Evolutionary conservation across 2,113 vertebrate species (phyloP), one percentile per base, ranked within the genome.

Genomic region (Canis aureus): DNA sequence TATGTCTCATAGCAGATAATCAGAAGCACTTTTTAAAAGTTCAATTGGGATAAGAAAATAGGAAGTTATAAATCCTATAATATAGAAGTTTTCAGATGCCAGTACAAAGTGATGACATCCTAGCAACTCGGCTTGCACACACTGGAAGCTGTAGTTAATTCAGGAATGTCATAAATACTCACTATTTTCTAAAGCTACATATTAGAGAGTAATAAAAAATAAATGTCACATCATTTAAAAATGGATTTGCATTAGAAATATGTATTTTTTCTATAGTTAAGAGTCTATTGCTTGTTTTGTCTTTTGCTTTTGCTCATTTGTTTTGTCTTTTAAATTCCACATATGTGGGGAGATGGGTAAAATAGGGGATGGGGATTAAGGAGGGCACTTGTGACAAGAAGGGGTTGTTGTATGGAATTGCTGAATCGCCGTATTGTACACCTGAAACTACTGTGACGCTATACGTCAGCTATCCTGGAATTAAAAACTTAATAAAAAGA

Each of bases 61-160:
- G 81, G 87, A 95, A 94, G 76, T 97, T 92, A 96, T 22, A 93
- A 93, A 78, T 92, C 59, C 91, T 96, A 23, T 97, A 94, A 97
- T 85, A 94, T 64, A 98, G 55, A 96, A 97, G 93, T 96, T 96
- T 97, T 98, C 78, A 96, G 95, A 94, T 98, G 92, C 74, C 98
- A 98, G 88, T 90, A 93, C 66, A 92, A 97, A 98, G 84, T 87
- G 53, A 35, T 79, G 57, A 98, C 93, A 97, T 97, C 92, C 97
- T 97, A 97, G 97, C 97, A 98, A 98, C 98, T 95, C 27, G 0
- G 74, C 95, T 97, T 98, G 93, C 93, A 97, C 93, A 97, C 93
- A 96, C 5, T 85, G 27, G 93, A 98, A 98, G n/a, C 97, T 96
- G 94, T 81, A 96, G 97, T 97, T 98, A 98, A 98, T 95, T 93